Evolutionary conservation across 2,797 vertebrate genomes (phyloP), one percentile per base, ranked within the genome.

Genomic region (Pseudochirops cupreus): DNA sequence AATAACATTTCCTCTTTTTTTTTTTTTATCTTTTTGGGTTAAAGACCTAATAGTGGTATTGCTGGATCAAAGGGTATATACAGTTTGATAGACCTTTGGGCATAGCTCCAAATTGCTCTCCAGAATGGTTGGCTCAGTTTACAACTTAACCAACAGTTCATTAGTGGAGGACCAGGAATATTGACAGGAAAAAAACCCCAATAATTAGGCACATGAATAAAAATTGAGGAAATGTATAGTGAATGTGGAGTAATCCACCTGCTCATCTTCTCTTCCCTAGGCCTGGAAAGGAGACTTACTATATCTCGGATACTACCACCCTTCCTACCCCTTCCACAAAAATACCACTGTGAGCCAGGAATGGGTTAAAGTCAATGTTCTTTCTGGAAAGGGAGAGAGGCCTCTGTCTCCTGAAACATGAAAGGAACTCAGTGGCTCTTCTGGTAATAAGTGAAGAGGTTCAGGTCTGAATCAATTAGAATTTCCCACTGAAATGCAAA

Each of bases 401-500:
- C 92, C 90, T 82, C n/a, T 89, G 91, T 95, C 91, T 96, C 57
- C 91, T 56, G 92, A 62, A 97, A 96, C 94, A 92, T 96, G 93
- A 97, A 98, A 97, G 95, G 50, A 90, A 55, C 56, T 97, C 96
- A n/a, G 93, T 62, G 92, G 95, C 96, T 97, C 62, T 97, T 62
- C 33, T 58, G 91, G 95, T 90, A 55, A 94, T 95, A 91, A 97
- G 54, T 91, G 92, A 97, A 97, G 94, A 97, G 94, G 93, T 95
- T 95, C 94, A 74, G 97, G 97, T 98, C 97, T 16, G 62, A 97
- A 82, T 95, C 96, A 96, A 96, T 97, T 96, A 97, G 96, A 95
- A 28, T 97, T 74, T 97, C 94, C 57, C 55, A 82, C 93, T 95
- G 95, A 97, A 98, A 98, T 91, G 62, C 52, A 96, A 98, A 95